Percentiles rank a stretch among this genome's conserved stretches.
Conservation (phyloP, 2,888 invertebrate species). For the Mythimna lalbum region DNA sequence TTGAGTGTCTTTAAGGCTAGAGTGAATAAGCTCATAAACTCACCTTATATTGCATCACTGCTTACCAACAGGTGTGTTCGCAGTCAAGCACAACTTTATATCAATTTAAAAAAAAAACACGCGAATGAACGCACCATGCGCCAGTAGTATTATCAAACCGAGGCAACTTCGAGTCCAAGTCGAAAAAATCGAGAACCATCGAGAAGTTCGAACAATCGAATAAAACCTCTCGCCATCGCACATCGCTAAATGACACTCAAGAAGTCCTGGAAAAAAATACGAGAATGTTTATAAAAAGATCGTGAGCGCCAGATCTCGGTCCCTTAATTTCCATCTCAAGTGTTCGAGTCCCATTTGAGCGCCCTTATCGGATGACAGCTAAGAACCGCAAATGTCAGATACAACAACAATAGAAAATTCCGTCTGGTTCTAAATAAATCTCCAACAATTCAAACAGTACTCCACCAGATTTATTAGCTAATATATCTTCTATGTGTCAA, state of each 20-base stretch:
- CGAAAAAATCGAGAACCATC: too few species aligned
- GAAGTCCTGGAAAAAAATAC: background rate
- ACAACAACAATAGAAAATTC: conserved; percentile 46
- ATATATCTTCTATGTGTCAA: conserved; percentile 55
- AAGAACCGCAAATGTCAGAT: conserved; percentile 36
- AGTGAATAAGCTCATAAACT: too few species aligned
- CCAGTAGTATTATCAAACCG: too few species aligned
- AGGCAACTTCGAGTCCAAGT: too few species aligned
- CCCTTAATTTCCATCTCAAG: conserved; percentile 41
- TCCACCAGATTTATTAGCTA: conserved; percentile 49
- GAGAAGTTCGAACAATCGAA: too few species aligned
- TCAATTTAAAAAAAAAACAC: too few species aligned
- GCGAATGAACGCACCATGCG: too few species aligned
- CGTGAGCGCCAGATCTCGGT: background rate
- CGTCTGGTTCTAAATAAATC: conserved; percentile 47
- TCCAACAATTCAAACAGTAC: conserved; percentile 46
- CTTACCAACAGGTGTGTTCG: too few species aligned
- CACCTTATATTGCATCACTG: too few species aligned
- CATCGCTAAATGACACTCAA: background rate
- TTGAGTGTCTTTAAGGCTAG: too few species aligned
- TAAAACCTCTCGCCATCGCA: too few species aligned
- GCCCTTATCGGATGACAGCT: conserved; percentile 42
- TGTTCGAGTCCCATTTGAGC: conserved; percentile 42
- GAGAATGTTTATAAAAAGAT: conserved; percentile 14
- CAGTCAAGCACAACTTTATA: too few species aligned